A percentile compares a stretch with the other conserved stretches of the same genome.
Conservation (phyloP, 2,888 invertebrate species). For the Stratiomys singularior region DNA sequence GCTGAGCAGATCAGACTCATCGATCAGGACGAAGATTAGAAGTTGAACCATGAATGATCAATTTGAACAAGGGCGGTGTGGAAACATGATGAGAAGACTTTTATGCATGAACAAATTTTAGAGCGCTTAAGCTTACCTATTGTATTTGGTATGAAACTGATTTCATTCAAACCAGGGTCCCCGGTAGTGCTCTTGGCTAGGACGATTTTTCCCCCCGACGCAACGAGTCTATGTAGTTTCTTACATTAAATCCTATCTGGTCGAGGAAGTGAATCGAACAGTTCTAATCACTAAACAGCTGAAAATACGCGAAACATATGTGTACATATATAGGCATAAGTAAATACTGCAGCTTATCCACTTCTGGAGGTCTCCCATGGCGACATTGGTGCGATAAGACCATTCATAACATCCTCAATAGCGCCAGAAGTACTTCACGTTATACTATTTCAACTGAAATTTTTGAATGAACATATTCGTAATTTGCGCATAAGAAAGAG, state of each 20-base stretch:
- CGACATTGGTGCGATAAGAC: constrained; percentile 7
- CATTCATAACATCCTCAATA: constrained; percentile 35
- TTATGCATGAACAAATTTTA: background rate
- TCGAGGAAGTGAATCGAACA: background rate
- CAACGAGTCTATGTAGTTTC: too few relatives aligned
- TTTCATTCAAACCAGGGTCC: too few relatives aligned
- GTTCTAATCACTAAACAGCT: background rate
- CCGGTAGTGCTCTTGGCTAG: too few relatives aligned
- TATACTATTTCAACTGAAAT: background rate
- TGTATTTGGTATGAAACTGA: too few relatives aligned
- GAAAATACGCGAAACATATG: background rate
- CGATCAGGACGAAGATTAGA: background rate
- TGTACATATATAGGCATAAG: background rate
- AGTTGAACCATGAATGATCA: background rate
- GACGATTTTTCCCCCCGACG: too few relatives aligned
- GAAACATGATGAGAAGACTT: too few relatives aligned
- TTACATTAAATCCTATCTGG: background rate
- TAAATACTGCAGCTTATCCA: constrained; percentile 8
- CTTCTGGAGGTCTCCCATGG: constrained; percentile 19
- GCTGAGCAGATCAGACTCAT: background rate
- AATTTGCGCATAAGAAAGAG: background rate
- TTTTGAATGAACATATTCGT: background rate
- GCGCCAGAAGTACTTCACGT: background rate
- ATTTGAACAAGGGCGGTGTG: too few relatives aligned
- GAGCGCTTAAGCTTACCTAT: background rate